Base-by-base conservation (phyloP, 1,140 invertebrate species). In the Apis florea region DNA sequence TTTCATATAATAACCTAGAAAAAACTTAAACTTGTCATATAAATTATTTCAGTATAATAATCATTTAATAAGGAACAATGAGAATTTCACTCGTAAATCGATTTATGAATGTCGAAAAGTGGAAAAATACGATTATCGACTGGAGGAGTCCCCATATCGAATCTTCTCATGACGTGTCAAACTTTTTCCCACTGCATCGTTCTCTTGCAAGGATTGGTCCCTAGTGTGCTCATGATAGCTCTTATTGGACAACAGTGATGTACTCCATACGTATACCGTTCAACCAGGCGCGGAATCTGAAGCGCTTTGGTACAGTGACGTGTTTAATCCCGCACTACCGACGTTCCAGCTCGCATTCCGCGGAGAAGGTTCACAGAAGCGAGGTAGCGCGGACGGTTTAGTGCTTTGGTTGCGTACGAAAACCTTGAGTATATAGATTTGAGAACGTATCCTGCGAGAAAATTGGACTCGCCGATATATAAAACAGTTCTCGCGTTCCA, bases 241-340 rank as follows among this genome's bases (percentile, higher is more conserved):
- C 1, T 8, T 21, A 77, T 82, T 82, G 79, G 74, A 26, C 10
- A 4, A n/a, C 6, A 21, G 26, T 80, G 79, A 58, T 74, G 70
- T 17, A 1, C 4, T 24, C n/a, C 0, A 0, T 40, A 11, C n/a
- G 24, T 31, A 19, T n/a, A 11, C 0, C 10, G 17, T 17, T 19
- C 26, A 71, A 73, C 31, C 79, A 24, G 15, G 26, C 17, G 10
- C 5, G 13, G 9, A 26, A 17, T 40, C 56, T 5, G 71, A 47
- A 13, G 54, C 31, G 58, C 58, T 13, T 24, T 17, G 67, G 72
- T 69, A 59, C 47, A 63, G 85, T 90, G 87, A 89, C 88, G 89
- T 76, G 70, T 89, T 88, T 83, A 85, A 86, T 75, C 83, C 79
- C 75, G 73, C 72, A 82, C 74, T 75, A 75, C 51, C 83, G 80